Conservation (phyloP, 2,797 vertebrate genomes). For the Hemibagrus guttatus region DNA sequence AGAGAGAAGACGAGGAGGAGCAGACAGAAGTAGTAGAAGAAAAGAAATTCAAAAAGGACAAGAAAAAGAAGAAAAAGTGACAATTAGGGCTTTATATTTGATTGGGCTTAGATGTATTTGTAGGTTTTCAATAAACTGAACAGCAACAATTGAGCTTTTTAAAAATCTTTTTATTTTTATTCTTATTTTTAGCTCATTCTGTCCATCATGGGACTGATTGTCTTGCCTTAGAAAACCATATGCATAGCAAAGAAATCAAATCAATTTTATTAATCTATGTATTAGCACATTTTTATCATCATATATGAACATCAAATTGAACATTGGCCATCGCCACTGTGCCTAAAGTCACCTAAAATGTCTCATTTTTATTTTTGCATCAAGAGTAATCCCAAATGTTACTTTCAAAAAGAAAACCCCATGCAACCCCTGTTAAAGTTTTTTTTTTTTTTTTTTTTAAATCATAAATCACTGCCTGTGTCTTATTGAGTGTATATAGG, state of each 20-base stretch:
- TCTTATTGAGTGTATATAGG: slow-evolving; percentile 4
- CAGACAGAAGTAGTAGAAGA: slow-evolving; percentile 23
- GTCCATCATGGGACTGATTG: neutral
- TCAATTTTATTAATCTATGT: neutral
- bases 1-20: slow-evolving; percentile 56
- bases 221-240: too few species aligned
- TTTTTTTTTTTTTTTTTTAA: neutral
- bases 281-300: neutral
- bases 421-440: neutral
- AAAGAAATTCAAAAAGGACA: slow-evolving; percentile 64
- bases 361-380: neutral
- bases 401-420: neutral
- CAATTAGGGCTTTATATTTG: slow-evolving; percentile 44
- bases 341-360: neutral
- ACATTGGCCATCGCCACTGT: neutral
- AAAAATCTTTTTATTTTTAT: neutral
- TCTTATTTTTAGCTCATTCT: neutral
- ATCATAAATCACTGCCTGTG: slow-evolving; percentile 19
- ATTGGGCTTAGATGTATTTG: neutral
- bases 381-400: neutral
- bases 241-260: neutral
- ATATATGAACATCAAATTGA: neutral
- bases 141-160: neutral
- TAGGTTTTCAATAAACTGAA: neutral
- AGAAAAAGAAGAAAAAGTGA: slow-evolving; percentile 69